These are phyloP conservation scores for Natator depressus DNA, from an alignment of 2,113 vertebrate genomes.

Conservation along the genomic window DNA sequence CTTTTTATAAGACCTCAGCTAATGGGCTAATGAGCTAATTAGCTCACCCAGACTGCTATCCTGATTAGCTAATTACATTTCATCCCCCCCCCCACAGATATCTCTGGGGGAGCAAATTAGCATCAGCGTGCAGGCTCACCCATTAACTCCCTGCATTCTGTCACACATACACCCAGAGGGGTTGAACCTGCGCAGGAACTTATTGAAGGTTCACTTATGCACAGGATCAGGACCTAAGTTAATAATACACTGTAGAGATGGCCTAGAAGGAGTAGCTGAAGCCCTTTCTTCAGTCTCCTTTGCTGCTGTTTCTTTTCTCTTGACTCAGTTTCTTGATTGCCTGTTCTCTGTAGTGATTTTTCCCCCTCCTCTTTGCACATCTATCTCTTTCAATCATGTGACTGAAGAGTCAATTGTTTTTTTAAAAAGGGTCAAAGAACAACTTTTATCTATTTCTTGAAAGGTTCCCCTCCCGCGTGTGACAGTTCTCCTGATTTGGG, in stretches of 20 bases:
- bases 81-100: no score
- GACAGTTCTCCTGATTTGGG: background rate
- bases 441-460: background rate
- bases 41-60: no score
- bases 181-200: background rate
- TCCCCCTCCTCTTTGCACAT: background rate
- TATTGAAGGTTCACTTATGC: background rate
- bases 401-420: background rate
- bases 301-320: background rate
- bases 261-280: background rate
- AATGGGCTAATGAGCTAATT: no score
- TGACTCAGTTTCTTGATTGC: background rate
- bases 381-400: background rate
- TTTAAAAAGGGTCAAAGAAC: background rate
- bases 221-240: background rate
- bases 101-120: no score
- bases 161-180: background rate
- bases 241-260: background rate
- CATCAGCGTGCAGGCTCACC: no score
- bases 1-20: no score
- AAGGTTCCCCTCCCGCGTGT: background rate
- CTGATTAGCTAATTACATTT: no score
- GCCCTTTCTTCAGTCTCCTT: conserved; percentile 30
- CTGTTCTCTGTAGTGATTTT: background rate
- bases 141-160: no score